Evolutionary conservation across 2,888 invertebrate species (phyloP), one percentile per base, ranked within the genome.

Genomic region (Macroteleia sp.): DNA sequence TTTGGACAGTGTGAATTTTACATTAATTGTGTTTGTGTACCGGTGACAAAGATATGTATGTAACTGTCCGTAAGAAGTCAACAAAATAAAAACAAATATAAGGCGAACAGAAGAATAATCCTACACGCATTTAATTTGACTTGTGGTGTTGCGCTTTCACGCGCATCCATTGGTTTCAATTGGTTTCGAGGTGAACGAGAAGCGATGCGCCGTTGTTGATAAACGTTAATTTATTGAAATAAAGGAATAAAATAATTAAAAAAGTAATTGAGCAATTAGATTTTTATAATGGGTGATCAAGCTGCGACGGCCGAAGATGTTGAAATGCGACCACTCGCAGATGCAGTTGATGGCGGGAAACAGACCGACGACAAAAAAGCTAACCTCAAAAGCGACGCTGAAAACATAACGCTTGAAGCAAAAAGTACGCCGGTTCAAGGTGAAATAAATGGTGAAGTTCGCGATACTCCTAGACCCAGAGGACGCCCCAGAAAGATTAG

Each of bases 381-480:
- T 77, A 78, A 78, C 78, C 78, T 78, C 69, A 74, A 74, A 78
- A 56, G 30, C 12, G 78, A 78, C 74, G 73, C 69, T 16, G 77
- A 73, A 36, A 48, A 41, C 25, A 46, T 50, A 42, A 59, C 77
- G 39, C 36, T 66, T 6, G 64, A 54, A 5, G 54, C 62, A 2
- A 39, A 32, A 14, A 19, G 5, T 42, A 25, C 42, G 16, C 17
- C 41, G 30, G n/a, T n/a, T 3, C 50, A 56, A 12, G 28, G 1
- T 1, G 69, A 76, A 22, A 2, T 57, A 9, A 77, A 70, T 16
- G 77, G 77, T 12, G 77, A 70, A n/a, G 20, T 64, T 1, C 48
- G 69, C 4, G 75, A 54, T 3, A 67, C 59, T 1, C 41, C 67
- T 16, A 54, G 66, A 6, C 71, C 59, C 3, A 62, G 61, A 8